phyloP scores from a whole-genome alignment of 1,140 invertebrate species.

The Platyscapa corneri region DNA sequence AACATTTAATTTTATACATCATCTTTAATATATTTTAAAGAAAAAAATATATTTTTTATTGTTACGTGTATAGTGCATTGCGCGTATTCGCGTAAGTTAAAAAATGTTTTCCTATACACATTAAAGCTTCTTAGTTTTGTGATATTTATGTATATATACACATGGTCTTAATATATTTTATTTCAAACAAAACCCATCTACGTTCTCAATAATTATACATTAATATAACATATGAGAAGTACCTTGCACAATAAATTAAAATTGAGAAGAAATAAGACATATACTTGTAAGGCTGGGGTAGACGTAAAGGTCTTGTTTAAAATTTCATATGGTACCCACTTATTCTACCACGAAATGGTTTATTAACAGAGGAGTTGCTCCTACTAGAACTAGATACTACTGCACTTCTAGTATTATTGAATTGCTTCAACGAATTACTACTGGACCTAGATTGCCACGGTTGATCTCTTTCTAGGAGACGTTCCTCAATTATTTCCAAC shows the following conservation, averaged over 20 bases:
- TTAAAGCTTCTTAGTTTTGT: conserved; percentile 1
- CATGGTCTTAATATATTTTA: neutral
- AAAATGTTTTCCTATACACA: conserved; percentile 14
- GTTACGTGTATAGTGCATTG: neutral
- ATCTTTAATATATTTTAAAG: neutral
- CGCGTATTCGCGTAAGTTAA: neutral
- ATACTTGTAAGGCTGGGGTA: neutral
- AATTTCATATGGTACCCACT: conserved; percentile 4
- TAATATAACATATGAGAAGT: neutral
- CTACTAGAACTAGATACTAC: neutral
- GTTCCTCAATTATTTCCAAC: conserved; percentile 46
- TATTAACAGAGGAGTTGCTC: neutral
- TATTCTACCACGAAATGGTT: conserved; percentile 41
- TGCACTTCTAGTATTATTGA: conserved; percentile 13
- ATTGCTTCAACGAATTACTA: neutral
- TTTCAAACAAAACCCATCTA: neutral
- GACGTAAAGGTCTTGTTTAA: neutral
- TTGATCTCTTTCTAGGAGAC: neutral
- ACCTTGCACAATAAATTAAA: neutral
- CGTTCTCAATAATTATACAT: neutral
- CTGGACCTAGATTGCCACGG: neutral
- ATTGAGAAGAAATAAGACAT: neutral
- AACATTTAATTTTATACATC: neutral
- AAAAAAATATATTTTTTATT: neutral
- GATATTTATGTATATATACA: neutral